phyloP scores from a whole-genome alignment of 1,140 invertebrate species.

The Carcinoscorpius rotundicauda region DNA sequence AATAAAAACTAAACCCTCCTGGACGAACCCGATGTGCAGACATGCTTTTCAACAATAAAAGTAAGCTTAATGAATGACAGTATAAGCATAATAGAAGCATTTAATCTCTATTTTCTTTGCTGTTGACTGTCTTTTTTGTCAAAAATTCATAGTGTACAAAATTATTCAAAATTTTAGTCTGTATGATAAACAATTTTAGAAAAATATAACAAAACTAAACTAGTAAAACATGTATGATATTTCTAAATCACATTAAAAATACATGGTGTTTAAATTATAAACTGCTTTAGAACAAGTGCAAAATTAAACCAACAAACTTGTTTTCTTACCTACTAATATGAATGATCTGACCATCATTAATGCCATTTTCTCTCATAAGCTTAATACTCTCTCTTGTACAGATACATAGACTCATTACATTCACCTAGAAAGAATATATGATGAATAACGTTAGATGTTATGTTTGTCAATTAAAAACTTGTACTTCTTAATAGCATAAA shows the following conservation, averaged over 20 bases:
- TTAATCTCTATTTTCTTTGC: neutral
- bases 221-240: neutral
- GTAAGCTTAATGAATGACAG: neutral
- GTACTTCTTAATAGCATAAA: too few relatives aligned
- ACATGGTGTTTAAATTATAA: too few relatives aligned
- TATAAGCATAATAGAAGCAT: neutral
- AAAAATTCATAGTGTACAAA: neutral
- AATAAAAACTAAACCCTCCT: neutral
- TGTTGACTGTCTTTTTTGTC: neutral
- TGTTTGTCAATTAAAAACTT: too few relatives aligned
- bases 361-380: slow-evolving; percentile 48
- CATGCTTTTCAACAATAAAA: neutral
- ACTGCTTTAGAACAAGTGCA: too few relatives aligned
- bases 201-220: neutral
- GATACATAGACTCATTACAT: slow-evolving; percentile 49
- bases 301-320: too few relatives aligned
- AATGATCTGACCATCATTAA: slow-evolving; percentile 53
- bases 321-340: slow-evolving; percentile 54
- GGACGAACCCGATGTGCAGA: slow-evolving; percentile 3
- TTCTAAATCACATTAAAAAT: neutral
- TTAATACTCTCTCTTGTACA: slow-evolving; percentile 50
- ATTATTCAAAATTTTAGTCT: neutral
- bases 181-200: neutral
- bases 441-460: too few relatives aligned
- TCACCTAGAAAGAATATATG: too few relatives aligned